Base-by-base conservation (phyloP, 2,888 invertebrate genomes). In the Aleiodes leptofemur region DNA sequence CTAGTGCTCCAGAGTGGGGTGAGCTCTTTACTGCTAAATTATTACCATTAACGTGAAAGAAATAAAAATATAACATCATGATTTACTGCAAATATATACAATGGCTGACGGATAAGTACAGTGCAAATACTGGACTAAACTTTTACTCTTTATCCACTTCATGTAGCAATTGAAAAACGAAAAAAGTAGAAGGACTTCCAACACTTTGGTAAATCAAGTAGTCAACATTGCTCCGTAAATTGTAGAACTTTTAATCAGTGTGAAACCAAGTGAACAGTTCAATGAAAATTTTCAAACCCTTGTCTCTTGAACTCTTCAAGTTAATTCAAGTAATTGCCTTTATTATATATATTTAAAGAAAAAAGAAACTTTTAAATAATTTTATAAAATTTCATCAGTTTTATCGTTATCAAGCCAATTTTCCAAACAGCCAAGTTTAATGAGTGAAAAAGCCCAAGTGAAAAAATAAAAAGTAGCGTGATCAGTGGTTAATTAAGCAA, bases 31-130 rank as follows among this genome's bases (percentile, higher is more conserved):
- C 43, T 73, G 43, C 43, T 9, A 43, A 43, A 43, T 43, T 43
- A 43, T 43, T 43, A 43, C 43, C 9, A 43, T 43, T 43, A 43
- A 43, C 43, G 43, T 43, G 9, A 43, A 43, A 43, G 43, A 43
- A 43, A 43, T 43, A 43, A 43, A 43, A 43, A 43, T 43, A 43
- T 43, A 43, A 43, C 43, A 43, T 43, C 75, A 70, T 79, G 78
- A 79, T 79, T 79, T 79, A 79, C 77, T 70, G 68, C 77, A 76
- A 79, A 77, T 77, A 78, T 76, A 79, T 78, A 78, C 77, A 78
- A 73, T 75, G 76, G 73, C 66, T 77, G 79, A 78, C 78, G 75
- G 72, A 78, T 77, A 79, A 79, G 78, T 79, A 78, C 73, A 75
- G 72, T 73, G 75, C 78, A 79, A 79, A 79, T 79, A 76, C 72